phyloP scores from a whole-genome alignment of 2,888 invertebrate genomes.

The Nasonia oneida region DNA sequence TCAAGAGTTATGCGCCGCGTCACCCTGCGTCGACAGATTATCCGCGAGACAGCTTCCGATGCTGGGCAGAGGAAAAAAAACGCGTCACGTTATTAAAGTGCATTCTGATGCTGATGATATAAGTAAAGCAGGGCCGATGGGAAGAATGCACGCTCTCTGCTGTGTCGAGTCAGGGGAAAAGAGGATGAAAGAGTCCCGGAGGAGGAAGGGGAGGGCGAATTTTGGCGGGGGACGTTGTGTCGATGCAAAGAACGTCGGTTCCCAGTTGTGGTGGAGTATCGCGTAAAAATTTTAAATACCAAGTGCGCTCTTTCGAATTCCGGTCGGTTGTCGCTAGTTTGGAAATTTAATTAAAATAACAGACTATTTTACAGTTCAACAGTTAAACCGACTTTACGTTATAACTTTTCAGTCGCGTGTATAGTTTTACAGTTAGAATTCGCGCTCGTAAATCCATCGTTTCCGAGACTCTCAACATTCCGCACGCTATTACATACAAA shows the following conservation, averaged over 20 bases:
- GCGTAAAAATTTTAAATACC: not conserved
- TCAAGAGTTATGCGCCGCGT: conserved; percentile 8
- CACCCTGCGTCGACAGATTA: conserved; percentile 10
- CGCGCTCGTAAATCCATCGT: too few species aligned
- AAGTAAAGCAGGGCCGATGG: not conserved
- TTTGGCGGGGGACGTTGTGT: not conserved
- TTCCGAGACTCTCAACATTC: too few species aligned
- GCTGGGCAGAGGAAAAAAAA: not conserved
- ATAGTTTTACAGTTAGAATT: too few species aligned
- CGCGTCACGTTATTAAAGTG: conserved; percentile 16
- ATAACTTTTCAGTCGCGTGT: too few species aligned
- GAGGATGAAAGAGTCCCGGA: not conserved
- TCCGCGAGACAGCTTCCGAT: conserved; percentile 3
- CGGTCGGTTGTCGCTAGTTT: not conserved
- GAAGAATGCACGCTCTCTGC: not conserved
- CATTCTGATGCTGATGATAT: not conserved
- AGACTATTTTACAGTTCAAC: too few species aligned
- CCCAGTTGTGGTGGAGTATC: not conserved
- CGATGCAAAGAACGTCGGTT: not conserved
- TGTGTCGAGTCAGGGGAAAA: not conserved
- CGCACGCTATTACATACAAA: too few species aligned
- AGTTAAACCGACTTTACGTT: too few species aligned
- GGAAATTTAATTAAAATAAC: too few species aligned
- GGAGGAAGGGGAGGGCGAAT: not conserved
- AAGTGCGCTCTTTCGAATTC: not conserved